These are phyloP conservation scores for Cirrhinus molitorella DNA, from an alignment of 2,797 vertebrate genomes.

Conservation along the genomic window DNA sequence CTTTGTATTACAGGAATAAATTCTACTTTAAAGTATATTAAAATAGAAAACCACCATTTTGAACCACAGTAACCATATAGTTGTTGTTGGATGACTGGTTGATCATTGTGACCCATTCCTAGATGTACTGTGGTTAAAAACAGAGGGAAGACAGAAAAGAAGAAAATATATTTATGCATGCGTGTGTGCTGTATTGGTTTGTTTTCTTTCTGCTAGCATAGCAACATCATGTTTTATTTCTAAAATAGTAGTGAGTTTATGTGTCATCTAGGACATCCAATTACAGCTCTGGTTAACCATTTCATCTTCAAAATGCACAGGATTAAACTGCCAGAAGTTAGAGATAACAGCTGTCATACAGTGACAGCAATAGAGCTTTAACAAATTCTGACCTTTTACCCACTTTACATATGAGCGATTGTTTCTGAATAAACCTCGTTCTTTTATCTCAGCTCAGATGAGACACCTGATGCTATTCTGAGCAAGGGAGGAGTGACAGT, in stretches of 20 bases:
- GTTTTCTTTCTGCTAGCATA: neutral
- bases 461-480: conserved; percentile 45
- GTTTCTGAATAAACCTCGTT: conserved; percentile 14
- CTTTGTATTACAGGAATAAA: too few relatives aligned
- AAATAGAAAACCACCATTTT: too few relatives aligned
- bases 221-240: neutral
- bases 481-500: conserved; percentile 32
- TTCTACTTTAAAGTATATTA: too few relatives aligned
- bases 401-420: conserved; percentile 1
- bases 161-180: neutral
- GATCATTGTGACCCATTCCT: neutral
- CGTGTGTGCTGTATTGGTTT: neutral
- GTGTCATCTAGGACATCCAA: neutral
- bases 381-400: conserved; percentile 7
- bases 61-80: too few relatives aligned
- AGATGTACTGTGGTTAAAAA: neutral
- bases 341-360: conserved; percentile 5
- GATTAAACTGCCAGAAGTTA: neutral
- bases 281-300: neutral
- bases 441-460: conserved; percentile 37
- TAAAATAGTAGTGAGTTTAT: neutral
- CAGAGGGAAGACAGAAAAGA: neutral
- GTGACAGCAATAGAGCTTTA: conserved; percentile 7
- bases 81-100: too few relatives aligned
- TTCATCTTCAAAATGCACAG: neutral